phyloP scores from a whole-genome alignment of 2,888 invertebrate genomes.

The Sipha maydis region DNA sequence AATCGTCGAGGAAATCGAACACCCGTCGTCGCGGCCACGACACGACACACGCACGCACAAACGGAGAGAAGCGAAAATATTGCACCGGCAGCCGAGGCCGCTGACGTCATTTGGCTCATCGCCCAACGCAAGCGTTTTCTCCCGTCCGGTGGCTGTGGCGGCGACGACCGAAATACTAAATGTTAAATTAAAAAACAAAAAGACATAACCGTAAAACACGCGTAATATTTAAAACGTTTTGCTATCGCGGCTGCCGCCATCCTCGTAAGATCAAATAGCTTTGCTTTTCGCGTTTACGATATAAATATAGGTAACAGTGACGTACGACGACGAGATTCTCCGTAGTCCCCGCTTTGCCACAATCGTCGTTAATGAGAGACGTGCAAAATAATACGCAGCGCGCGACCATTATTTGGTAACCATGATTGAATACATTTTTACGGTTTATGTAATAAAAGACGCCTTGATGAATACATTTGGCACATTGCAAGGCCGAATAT shows the following conservation, averaged over 20 bases:
- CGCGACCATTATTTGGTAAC: neutral
- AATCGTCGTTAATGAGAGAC: neutral
- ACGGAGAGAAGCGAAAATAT: slow-evolving; percentile 27
- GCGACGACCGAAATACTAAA: slow-evolving; percentile 48
- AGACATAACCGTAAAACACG: slow-evolving; percentile 16
- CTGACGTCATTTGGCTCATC: slow-evolving; percentile 60
- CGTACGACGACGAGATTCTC: neutral
- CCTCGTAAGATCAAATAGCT: too few species aligned
- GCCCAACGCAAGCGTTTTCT: slow-evolving; percentile 18
- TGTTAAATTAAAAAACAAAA: neutral
- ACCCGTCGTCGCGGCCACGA: slow-evolving; percentile 16
- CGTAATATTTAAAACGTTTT: slow-evolving; percentile 7
- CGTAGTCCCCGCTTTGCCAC: neutral
- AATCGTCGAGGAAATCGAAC: slow-evolving; percentile 43
- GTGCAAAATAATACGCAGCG: neutral
- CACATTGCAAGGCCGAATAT: slow-evolving; percentile 24
- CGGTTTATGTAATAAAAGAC: neutral
- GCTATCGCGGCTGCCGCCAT: neutral
- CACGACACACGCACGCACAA: neutral
- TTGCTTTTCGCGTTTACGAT: neutral
- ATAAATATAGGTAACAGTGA: neutral
- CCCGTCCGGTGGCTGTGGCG: neutral
- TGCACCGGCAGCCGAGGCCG: slow-evolving; percentile 45
- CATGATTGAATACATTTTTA: neutral
- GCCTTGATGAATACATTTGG: neutral